Evolutionary conservation across 2,113 vertebrate genomes (phyloP).

Genomic region (Sinocyclocheilus maitianheensis): DNA sequence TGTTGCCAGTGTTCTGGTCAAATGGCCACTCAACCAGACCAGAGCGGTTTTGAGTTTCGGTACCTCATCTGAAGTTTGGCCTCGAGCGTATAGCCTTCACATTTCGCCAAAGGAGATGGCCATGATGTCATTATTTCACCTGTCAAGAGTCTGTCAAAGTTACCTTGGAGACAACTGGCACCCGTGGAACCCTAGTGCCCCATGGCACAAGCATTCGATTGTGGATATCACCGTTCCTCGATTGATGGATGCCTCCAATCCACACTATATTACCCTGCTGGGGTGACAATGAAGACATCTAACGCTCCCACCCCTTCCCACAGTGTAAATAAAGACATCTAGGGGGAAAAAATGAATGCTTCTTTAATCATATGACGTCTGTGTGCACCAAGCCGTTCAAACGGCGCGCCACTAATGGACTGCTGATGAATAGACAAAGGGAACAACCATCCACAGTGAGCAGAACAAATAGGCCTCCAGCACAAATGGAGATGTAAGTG

Average conservation of each 20-base stretch:
- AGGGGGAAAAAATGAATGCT: slow-evolving; percentile 55
- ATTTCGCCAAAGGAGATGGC: slow-evolving; percentile 16
- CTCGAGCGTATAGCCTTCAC: background rate
- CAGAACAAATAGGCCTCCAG: slow-evolving; percentile 72
- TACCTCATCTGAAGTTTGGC: slow-evolving; percentile 40
- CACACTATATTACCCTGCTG: slow-evolving; percentile 47
- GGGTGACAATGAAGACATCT: slow-evolving; percentile 13
- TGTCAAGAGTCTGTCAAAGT: slow-evolving; percentile 30
- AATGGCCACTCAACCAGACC: slow-evolving; percentile 53
- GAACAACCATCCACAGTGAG: slow-evolving; percentile 61
- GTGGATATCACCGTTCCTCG: slow-evolving; percentile 54
- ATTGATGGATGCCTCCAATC: slow-evolving; percentile 62
- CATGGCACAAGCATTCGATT: slow-evolving; percentile 50
- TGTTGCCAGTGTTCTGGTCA: slow-evolving; percentile 67
- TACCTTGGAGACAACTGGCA: slow-evolving; percentile 15
- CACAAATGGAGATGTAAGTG: slow-evolving; percentile 59
- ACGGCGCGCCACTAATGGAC: slow-evolving; percentile 63
- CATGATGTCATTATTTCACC: slow-evolving; percentile 47
- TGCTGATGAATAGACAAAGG: slow-evolving; percentile 69
- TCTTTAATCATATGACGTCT: slow-evolving; percentile 59
- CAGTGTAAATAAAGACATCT: slow-evolving; percentile 43
- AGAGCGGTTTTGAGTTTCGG: slow-evolving; percentile 23
- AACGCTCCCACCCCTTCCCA: slow-evolving; percentile 10
- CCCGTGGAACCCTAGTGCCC: slow-evolving; percentile 39
- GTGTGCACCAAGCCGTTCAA: slow-evolving; percentile 51